phyloP scores from a whole-genome alignment of 2,797 vertebrate genomes.

The Coreius guichenoti region DNA sequence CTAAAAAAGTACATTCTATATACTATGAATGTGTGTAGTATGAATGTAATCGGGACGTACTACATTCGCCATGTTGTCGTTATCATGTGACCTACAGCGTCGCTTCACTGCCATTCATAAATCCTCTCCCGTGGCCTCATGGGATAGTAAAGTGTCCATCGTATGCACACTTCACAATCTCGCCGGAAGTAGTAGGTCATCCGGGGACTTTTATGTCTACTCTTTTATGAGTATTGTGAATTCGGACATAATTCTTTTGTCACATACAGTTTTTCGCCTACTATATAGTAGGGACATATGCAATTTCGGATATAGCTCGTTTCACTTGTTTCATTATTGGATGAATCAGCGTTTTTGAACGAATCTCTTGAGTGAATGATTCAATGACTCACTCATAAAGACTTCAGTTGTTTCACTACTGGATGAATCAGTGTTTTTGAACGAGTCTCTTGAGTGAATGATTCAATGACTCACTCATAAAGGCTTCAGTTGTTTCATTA shows the following conservation, averaged over 20 bases:
- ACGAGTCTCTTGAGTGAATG: background rate
- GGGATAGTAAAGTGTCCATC: background rate
- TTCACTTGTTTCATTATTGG: background rate
- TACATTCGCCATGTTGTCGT: background rate
- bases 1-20: background rate
- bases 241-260: background rate
- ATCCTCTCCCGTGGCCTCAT: background rate
- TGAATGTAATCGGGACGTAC: background rate
- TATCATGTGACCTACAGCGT: background rate
- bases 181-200: no score
- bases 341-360: background rate
- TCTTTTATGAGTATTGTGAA: background rate
- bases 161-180: background rate
- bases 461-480: background rate
- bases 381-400: background rate
- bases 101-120: background rate
- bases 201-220: fast-evolving
- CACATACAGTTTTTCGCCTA: background rate
- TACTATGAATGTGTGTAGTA: background rate
- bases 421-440: background rate
- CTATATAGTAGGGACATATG: background rate
- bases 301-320: background rate
- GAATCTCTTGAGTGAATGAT: background rate
- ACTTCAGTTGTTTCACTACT: background rate
- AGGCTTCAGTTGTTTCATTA: background rate